Percentiles rank a stretch among this genome's conserved stretches.
Evolutionary conservation across 1,140 invertebrate genomes (phyloP).

Genomic region (Conopomorpha cramerella): DNA sequence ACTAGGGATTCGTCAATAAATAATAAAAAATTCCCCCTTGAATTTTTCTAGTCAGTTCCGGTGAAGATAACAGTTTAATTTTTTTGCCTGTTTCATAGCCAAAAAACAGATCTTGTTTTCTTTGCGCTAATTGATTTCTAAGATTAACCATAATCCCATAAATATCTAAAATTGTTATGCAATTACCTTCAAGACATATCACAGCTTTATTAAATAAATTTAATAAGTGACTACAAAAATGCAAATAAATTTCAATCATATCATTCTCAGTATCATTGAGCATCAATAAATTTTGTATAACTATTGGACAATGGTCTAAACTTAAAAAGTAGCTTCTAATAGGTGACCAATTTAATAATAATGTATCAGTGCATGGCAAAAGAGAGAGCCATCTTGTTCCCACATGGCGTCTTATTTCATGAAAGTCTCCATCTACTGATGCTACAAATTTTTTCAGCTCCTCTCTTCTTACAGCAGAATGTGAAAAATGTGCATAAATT

Average conservation of each 20-base stretch:
- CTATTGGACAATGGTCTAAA: not conserved
- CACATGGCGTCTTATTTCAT: constrained; percentile 6
- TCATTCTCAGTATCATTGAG: not conserved
- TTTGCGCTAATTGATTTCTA: not conserved
- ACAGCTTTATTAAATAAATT: not conserved
- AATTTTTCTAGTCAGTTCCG: constrained; percentile 4
- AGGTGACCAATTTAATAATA: constrained; percentile 7
- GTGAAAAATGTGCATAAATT: constrained; percentile 5
- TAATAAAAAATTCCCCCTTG: not conserved
- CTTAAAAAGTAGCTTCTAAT: not conserved
- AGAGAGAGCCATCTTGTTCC: constrained; percentile 5
- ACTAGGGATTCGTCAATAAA: not conserved
- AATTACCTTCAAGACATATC: not conserved
- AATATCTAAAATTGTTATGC: not conserved
- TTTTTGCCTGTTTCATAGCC: not conserved
- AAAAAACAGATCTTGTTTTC: not conserved
- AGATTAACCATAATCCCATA: constrained; percentile 2
- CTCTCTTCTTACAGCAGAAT: constrained; percentile 7
- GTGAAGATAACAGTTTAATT: constrained; percentile 14
- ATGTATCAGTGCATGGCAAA: constrained; percentile 5
- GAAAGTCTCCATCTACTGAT: constrained; percentile 6
- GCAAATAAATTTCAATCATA: constrained; percentile 4
- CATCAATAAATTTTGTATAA: not conserved
- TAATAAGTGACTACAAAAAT: not conserved
- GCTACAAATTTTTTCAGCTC: constrained; percentile 10